Evolutionary conservation across 1,140 invertebrate species (phyloP), one percentile per base, ranked within the genome.

Genomic region (Drosophila lacertosa): DNA sequence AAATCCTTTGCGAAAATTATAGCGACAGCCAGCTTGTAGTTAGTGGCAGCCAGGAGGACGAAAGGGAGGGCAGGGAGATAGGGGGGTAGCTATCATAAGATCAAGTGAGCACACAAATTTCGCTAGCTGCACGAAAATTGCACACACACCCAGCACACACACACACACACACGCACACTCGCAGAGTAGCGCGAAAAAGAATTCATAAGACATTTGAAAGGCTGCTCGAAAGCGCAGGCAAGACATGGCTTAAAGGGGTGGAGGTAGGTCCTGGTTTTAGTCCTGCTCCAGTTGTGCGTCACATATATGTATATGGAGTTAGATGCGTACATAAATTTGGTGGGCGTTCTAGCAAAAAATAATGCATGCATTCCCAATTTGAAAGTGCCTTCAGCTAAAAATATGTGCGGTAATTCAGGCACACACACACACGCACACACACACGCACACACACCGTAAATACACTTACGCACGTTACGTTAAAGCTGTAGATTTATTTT

Each of bases 1-100:
- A 86, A 86, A 86, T 88, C 82, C 81, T 81, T 88, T 86, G 88
- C 54, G 77, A 86, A 86, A 86, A 86, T 86, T 86, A 86, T 86
- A 77, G 81, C 81, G 81, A 86, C 81, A 88, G 74, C 77, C 82
- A 86, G 81, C 81, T 86, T 86, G 81, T 80, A 84, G 81, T 84
- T 84, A 84, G 81, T 86, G 81, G 73, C 81, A 84, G 64, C 4
- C 66, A 74, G 47, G 53, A 54, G 15, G 4, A 18, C 15, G 33
- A 9, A 22, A 29, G 22, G 15, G 35, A 37, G n/a, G 18, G 32
- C 37, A 51, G 32, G 54, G 20, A 20, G 40, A 26, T 4, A 22
- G 20, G 4, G 20, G 20, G 20, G 20, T 2, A 74, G 72, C 76
- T 84, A 84, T 86, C 81, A 84, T 77, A 84, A 84, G 80, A 84